These are phyloP conservation scores for Amphipyra tragopoginis DNA, from an alignment of 2,888 invertebrate genomes.

Conservation along the genomic window DNA sequence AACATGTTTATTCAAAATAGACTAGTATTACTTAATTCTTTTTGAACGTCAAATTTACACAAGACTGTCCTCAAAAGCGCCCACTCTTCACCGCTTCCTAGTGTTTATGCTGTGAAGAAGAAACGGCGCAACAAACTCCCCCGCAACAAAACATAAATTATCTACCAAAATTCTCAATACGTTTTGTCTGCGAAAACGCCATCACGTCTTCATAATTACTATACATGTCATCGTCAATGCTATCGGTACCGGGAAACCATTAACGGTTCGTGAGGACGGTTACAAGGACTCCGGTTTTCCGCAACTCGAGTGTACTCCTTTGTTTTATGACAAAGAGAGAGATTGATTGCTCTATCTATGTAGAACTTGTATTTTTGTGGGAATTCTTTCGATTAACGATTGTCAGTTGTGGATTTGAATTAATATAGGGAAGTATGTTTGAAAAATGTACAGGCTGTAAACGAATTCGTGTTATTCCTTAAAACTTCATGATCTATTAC, in stretches of 20 bases:
- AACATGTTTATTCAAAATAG: no score
- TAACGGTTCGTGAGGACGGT: conserved; percentile 64
- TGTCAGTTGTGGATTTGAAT: not conserved
- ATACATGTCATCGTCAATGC: conserved; percentile 63
- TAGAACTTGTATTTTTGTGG: conserved; percentile 7
- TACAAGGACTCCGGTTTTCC: conserved; percentile 69
- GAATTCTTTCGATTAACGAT: not conserved
- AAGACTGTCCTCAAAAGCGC: no score
- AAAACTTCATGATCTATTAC: no score
- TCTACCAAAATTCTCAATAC: conserved; percentile 4
- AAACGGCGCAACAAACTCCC: no score
- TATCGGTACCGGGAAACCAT: conserved; percentile 71
- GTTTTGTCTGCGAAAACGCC: conserved; percentile 25
- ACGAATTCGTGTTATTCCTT: no score
- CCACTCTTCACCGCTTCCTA: no score
- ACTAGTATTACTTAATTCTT: no score
- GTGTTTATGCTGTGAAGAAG: no score
- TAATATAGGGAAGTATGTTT: no score
- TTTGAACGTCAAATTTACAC: no score
- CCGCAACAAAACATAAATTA: not conserved
- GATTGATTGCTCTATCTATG: conserved; percentile 55
- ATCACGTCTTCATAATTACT: conserved; percentile 56
- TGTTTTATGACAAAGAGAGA: conserved; percentile 67
- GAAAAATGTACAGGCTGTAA: no score
- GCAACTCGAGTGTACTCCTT: conserved; percentile 61